Percentiles rank a stretch among this genome's conserved stretches.
Conservation (phyloP, 2,113 vertebrate genomes). For the Chaenogobius annularis region DNA sequence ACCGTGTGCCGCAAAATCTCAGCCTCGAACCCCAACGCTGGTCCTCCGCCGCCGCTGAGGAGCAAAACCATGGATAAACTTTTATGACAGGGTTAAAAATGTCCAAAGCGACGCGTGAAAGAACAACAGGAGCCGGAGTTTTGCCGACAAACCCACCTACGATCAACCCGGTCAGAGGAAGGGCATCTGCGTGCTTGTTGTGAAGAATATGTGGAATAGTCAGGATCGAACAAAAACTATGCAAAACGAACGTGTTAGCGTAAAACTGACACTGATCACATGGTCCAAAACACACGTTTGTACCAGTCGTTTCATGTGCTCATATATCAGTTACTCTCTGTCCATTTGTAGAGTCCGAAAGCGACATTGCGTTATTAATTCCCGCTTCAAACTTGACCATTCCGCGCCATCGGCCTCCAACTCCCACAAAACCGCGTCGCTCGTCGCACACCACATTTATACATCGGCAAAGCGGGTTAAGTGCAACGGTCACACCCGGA, state of each 20-base stretch:
- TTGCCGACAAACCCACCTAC: conserved; percentile 28
- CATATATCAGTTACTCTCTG: background rate
- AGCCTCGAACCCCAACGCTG: conserved; percentile 77
- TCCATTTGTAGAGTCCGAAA: no score
- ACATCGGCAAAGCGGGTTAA: no score
- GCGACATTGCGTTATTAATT: no score
- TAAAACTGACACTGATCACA: no score
- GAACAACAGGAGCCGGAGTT: conserved; percentile 27
- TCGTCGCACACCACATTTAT: no score
- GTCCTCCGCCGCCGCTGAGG: conserved; percentile 75
- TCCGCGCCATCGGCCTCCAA: no score
- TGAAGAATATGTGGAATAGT: background rate
- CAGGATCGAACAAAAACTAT: background rate
- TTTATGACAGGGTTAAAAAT: conserved; percentile 83
- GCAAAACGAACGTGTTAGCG: background rate
- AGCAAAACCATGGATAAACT: conserved; percentile 92
- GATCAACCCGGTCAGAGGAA: background rate
- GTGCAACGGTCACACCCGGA: no score
- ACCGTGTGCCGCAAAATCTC: conserved; percentile 97
- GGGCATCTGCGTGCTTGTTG: background rate
- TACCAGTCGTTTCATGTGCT: no score
- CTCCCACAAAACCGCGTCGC: no score
- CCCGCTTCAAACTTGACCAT: no score
- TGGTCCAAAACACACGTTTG: background rate
- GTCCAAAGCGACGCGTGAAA: conserved; percentile 42